A percentile compares a stretch with the other conserved stretches of the same genome.
phyloP scores from a whole-genome alignment of 1,140 invertebrate species.

The Formica selysi region DNA sequence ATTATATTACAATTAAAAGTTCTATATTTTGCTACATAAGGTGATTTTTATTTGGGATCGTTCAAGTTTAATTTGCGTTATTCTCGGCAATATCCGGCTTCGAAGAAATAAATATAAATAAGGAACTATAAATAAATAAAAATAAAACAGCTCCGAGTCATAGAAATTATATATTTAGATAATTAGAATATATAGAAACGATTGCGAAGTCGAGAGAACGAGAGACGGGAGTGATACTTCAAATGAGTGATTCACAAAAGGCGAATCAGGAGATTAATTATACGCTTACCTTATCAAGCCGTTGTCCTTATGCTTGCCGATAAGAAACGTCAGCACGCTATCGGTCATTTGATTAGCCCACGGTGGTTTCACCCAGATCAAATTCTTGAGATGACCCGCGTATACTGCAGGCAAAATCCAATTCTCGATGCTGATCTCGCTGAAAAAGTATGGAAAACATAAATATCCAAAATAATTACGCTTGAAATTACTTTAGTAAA shows the following conservation, averaged over 20 bases:
- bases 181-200: background rate
- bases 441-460: conserved; percentile 53
- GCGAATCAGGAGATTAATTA: conserved; percentile 7
- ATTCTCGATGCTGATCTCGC: conserved; percentile 94
- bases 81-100: background rate
- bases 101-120: background rate
- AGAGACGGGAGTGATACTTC: background rate
- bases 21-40: background rate
- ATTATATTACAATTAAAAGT: background rate
- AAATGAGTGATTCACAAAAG: background rate
- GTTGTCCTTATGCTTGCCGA: conserved; percentile 90
- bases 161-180: background rate
- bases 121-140: background rate
- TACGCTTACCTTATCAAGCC: conserved; percentile 87
- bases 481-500: background rate
- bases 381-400: conserved; percentile 92
- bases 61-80: background rate
- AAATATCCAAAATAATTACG: background rate
- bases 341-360: conserved; percentile 94
- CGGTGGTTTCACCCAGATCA: conserved; percentile 95
- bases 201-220: conserved; percentile 19
- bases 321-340: conserved; percentile 89
- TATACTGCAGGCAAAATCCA: conserved; percentile 96
- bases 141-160: background rate
- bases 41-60: background rate